phyloP scores from a whole-genome alignment of 2,113 vertebrate species.

The Paedocypris sp. region DNA sequence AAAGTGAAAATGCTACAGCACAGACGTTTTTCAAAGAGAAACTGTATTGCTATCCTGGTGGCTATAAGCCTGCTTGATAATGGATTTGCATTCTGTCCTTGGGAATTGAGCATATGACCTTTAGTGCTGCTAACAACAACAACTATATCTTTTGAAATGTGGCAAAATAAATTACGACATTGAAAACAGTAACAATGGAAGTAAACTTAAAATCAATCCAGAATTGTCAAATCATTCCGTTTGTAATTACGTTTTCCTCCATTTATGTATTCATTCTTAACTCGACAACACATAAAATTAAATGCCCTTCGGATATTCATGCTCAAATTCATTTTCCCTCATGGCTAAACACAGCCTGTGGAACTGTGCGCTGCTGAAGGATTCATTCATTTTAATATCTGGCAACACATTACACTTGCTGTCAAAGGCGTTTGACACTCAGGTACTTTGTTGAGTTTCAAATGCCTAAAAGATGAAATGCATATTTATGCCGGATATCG shows the following conservation, averaged over 20 bases:
- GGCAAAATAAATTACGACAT: not conserved
- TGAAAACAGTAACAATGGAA: not conserved
- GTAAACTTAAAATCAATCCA: not conserved
- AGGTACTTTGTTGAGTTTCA: conserved; percentile 21
- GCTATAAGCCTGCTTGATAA: too few relatives aligned
- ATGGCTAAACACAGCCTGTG: conserved; percentile 9
- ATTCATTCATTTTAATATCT: conserved; percentile 31
- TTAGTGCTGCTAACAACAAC: too few relatives aligned
- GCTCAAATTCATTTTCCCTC: conserved; percentile 21
- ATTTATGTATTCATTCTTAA: conserved; percentile 2
- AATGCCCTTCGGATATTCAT: conserved; percentile 1
- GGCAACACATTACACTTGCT: conserved; percentile 3
- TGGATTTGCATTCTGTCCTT: too few relatives aligned
- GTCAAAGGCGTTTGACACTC: conserved; percentile 21
- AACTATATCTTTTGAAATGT: not conserved
- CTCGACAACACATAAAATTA: not conserved
- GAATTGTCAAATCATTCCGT: not conserved
- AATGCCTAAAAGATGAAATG: conserved; percentile 24
- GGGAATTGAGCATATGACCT: too few relatives aligned
- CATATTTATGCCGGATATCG: conserved; percentile 19
- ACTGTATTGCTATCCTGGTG: not conserved
- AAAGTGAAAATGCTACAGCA: conserved; percentile 10
- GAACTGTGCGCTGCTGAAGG: conserved; percentile 10
- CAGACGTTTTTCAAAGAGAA: not conserved
- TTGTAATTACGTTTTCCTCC: not conserved